A percentile compares a stretch with the other conserved stretches of the same genome.
These are phyloP conservation scores for Cariama cristata DNA, from an alignment of 2,113 vertebrate species.

Conservation along the genomic window DNA sequence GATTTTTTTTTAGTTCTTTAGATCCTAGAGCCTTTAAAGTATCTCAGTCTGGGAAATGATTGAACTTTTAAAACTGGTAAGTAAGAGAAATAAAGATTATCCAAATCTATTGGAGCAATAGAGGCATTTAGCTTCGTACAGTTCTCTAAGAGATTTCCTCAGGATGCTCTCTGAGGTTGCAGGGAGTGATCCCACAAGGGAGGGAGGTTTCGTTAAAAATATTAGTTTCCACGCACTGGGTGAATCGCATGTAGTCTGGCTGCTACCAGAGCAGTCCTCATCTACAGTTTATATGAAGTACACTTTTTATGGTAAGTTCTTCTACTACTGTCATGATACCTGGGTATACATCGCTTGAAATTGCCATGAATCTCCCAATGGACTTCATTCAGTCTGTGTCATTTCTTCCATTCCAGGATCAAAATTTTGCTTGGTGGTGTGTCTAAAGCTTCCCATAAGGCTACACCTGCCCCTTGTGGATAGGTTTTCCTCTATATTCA, in stretches of 20 bases:
- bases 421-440: not conserved
- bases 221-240: not conserved
- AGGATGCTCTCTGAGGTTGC: not conserved
- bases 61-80: not conserved
- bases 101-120: too few species aligned
- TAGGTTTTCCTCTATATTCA: not conserved
- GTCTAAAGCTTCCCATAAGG: not conserved
- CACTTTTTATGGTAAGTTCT: not conserved
- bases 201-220: not conserved
- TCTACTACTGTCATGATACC: not conserved
- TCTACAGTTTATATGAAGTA: not conserved
- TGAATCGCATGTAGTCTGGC: not conserved
- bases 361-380: not conserved
- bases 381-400: not conserved
- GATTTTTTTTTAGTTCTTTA: not conserved
- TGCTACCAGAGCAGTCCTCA: not conserved
- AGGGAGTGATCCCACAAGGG: rapidly evolving
- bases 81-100: not conserved
- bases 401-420: not conserved
- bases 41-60: not conserved
- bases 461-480: rapidly evolving
- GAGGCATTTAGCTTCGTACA: not conserved
- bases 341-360: not conserved
- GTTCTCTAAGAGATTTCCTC: not conserved
- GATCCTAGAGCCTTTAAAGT: not conserved